Conservation (phyloP, 1,140 invertebrate species). For the Lordiphosa collinella region DNA sequence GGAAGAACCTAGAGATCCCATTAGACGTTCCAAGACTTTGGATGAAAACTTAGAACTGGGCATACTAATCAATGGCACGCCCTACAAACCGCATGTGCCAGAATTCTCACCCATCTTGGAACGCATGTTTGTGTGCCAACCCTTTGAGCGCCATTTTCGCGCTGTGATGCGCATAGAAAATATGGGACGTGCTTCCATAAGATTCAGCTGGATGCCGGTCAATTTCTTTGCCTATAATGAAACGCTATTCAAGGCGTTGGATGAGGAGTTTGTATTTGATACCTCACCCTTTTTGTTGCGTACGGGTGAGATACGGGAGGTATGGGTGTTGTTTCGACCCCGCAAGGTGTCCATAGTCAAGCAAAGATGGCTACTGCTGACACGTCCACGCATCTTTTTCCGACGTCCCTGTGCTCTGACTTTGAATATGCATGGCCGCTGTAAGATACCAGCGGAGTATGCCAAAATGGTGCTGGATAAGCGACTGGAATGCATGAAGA, state of each 20-base stretch:
- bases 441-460: slow-evolving; percentile 45
- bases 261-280: slow-evolving; percentile 42
- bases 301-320: slow-evolving; percentile 22
- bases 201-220: slow-evolving; percentile 30
- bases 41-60: neutral
- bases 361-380: slow-evolving; percentile 45
- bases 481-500: neutral
- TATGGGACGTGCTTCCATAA: slow-evolving; percentile 22
- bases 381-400: slow-evolving; percentile 32
- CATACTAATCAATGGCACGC: slow-evolving; percentile 49
- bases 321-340: slow-evolving; percentile 39
- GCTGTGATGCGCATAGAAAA: slow-evolving; percentile 56
- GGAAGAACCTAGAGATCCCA: too few relatives aligned
- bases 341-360: slow-evolving; percentile 42
- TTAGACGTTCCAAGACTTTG: neutral
- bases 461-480: slow-evolving; percentile 12
- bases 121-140: slow-evolving; percentile 46
- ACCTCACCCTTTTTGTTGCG: slow-evolving; percentile 20
- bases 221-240: slow-evolving; percentile 43
- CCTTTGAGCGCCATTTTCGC: slow-evolving; percentile 43
- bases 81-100: slow-evolving; percentile 13
- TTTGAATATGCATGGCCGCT: slow-evolving; percentile 49
- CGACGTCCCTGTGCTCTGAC: slow-evolving; percentile 28
- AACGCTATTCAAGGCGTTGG: slow-evolving; percentile 12
- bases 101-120: slow-evolving; percentile 41